Evolutionary conservation across 2,113 vertebrate genomes (phyloP), one percentile per base, ranked within the genome.

Genomic region (Calypte anna): DNA sequence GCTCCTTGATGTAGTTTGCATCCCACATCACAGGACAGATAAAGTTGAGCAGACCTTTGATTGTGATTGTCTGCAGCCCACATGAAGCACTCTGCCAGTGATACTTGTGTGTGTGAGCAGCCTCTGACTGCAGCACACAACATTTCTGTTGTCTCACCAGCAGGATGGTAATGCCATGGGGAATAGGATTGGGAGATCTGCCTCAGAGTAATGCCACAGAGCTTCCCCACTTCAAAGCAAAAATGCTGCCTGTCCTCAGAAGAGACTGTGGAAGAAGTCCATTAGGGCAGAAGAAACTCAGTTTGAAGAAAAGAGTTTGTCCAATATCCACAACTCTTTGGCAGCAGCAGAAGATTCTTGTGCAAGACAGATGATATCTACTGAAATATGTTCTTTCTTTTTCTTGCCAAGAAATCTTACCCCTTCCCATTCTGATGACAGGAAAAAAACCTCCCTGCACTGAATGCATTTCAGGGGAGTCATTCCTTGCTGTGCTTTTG

Each of bases 341-440:
- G 95, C 95, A 97, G 93, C 78, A 88, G 90, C 15, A 92, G 91
- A 80, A 94, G 88, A 90, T 94, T 96, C 94, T 90, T 97, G 85
- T 95, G 94, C 96, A 96, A 97, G 96, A 96, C 96, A 96, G 94
- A 96, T 96, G 95, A 96, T 95, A 91, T 95, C 94, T 96, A 44
- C 85, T 95, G 91, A 96, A 97, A 94, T 95, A 95, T 96, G 90
- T 88, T 95, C 95, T 93, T 94, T 63, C 85, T 95, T 95, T 88
- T 91, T 72, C 93, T 86, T 95, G 93, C 95, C 95, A 96, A 90
- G 94, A 94, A 90, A 97, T 94, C 96, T 95, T 95, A 94, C 94
- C 95, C 93, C 80, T 96, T 90, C 91, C 92, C 63, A 64, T 93
- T 91, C 76, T 88, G 85, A 86, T 93, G 93, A 93, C 90, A 95